A percentile compares a stretch with the other conserved stretches of the same genome.
phyloP scores from a whole-genome alignment of 2,797 vertebrate species.

The Paramormyrops hopkinsi region DNA sequence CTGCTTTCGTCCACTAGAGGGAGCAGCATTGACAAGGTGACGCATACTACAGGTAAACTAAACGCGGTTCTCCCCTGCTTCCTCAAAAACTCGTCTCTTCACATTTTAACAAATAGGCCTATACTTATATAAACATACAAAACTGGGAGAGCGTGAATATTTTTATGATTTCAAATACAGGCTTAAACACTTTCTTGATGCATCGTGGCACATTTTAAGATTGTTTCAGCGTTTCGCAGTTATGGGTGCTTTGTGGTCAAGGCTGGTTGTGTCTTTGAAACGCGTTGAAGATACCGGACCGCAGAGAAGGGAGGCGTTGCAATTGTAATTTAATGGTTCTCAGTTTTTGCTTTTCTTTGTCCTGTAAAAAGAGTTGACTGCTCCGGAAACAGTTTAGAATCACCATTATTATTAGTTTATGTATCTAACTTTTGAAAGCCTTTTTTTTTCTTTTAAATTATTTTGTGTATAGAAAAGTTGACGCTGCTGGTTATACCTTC shows the following conservation, averaged over 20 bases:
- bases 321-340: conserved; percentile 31
- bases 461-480: conserved; percentile 62
- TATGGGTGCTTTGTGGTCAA: not conserved
- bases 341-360: conserved; percentile 48
- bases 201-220: not conserved
- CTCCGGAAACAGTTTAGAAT: conserved; percentile 25
- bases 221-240: not conserved
- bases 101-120: not conserved
- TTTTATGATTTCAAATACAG: conserved; percentile 11
- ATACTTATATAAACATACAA: not conserved
- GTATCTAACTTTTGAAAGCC: conserved; percentile 31
- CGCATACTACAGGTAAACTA: not conserved
- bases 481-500: conserved; percentile 45
- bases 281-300: conserved; percentile 3
- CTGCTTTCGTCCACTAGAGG: not conserved
- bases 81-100: not conserved
- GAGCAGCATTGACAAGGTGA: not conserved
- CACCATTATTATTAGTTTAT: conserved; percentile 37
- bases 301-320: conserved; percentile 4
- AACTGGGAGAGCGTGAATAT: not conserved
- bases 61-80: not conserved
- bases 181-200: not conserved
- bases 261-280: not conserved
- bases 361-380: conserved; percentile 47
- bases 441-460: conserved; percentile 43